Evolutionary conservation across 2,797 vertebrate species (phyloP), one percentile per base, ranked within the genome.

Genomic region (Avahi laniger): DNA sequence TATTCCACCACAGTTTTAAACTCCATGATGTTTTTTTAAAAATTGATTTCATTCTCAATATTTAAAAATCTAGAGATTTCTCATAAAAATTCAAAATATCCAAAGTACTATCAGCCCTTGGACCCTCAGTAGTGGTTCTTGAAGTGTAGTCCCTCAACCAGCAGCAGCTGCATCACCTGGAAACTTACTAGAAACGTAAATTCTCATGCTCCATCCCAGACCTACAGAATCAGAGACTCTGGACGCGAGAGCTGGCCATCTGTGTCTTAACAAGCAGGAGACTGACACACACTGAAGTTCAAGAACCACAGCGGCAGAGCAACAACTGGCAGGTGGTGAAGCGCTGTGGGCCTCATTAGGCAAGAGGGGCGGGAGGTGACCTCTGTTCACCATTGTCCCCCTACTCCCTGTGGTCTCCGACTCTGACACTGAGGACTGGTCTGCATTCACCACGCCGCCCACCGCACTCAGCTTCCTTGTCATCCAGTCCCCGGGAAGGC

Each of bases 31-130:
- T 38, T 88, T 88, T 84, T 76, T 85, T 67, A 61, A 61, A 35
- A 52, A 41, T 30, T 85, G 30, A 70, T 61, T 84, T 76, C 80
- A 79, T 28, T 89, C 73, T 95, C 28, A 63, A 12, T 86, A 82
- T 67, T 91, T 79, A 59, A 82, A 82, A 89, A 76, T 26, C 33
- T 80, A 9, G 30, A 46, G 63, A 12, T 72, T 61, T 89, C 41
- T 72, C 38, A n/a, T 73, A 30, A 96, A 83, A 90, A 35, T 28
- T 8, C 17, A 89, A 83, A 50, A 89, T 28, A 85, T 26, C 4
- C 2, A 18, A 65, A 52, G 24, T 67, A 18, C 52, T 15, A 35
- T 43, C 61, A 26, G 52, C 1, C 14, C 38, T 41, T 41, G 20
- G 24, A 24, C 26, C 63, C 67, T 65, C 33, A n/a, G 75, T 10